A percentile compares a stretch with the other conserved stretches of the same genome.
These are phyloP conservation scores for Tanypteryx hageni DNA, from an alignment of 2,888 invertebrate species.

Conservation along the genomic window DNA sequence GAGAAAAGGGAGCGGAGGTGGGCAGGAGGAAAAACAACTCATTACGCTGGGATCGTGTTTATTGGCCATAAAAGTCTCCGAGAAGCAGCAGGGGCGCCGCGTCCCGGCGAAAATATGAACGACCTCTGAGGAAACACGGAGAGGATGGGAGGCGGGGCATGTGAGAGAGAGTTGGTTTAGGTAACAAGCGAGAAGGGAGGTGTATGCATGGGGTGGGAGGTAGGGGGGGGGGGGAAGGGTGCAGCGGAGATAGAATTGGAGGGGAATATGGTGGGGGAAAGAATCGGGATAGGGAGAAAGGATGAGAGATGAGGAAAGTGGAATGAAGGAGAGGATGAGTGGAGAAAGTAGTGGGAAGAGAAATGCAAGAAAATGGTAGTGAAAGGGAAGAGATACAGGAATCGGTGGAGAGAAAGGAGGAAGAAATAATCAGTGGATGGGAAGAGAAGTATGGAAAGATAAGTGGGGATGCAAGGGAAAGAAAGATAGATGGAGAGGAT, in stretches of 20 bases:
- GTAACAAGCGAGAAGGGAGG: not conserved
- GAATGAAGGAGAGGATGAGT: not conserved
- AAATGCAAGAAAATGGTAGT: not conserved
- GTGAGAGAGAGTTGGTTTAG: not conserved
- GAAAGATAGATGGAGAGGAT: not conserved
- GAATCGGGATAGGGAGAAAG: not conserved
- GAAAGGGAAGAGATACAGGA: not conserved
- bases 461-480: too few relatives aligned
- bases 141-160: not conserved
- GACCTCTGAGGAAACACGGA: conserved; percentile 51
- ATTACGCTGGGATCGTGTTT: conserved; percentile 63
- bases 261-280: too few relatives aligned
- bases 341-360: not conserved
- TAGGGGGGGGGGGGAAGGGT: not conserved
- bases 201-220: not conserved
- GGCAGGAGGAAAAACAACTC: conserved; percentile 41
- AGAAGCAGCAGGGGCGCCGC: conserved; percentile 55
- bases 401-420: not conserved
- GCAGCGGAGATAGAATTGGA: not conserved
- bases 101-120: conserved; percentile 60
- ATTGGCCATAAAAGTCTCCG: conserved; percentile 64
- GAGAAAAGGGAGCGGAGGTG: not conserved
- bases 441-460: too few relatives aligned
- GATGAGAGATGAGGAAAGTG: not conserved
- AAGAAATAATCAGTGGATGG: not conserved